Percentiles rank a stretch among this genome's conserved stretches.
Conservation (phyloP, 1,140 invertebrate species). For the Drosophila chauvacae region DNA sequence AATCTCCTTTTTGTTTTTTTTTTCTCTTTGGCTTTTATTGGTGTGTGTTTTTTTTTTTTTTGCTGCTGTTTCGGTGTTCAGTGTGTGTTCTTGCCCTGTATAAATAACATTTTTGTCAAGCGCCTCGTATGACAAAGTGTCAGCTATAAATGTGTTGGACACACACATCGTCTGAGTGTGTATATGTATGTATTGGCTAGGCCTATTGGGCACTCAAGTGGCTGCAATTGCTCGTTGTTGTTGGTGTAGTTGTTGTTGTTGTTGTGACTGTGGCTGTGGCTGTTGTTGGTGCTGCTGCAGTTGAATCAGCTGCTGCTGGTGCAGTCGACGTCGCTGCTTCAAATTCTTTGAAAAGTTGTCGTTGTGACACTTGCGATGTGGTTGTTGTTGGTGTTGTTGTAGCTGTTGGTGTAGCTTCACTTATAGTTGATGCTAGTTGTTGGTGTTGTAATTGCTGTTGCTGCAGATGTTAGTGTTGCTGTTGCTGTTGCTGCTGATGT, state of each 20-base stretch:
- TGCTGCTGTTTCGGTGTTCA: conserved; percentile 19
- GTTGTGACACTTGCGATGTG: conserved; percentile 14
- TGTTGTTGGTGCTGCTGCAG: conserved; percentile 46
- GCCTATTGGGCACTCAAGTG: conserved; percentile 75
- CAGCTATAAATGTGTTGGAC: conserved; percentile 69
- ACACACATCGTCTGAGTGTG: conserved; percentile 24
- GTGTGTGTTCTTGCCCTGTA: conserved; percentile 52
- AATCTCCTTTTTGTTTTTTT: neutral
- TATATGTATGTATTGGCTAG: conserved; percentile 27
- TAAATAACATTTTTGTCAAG: conserved; percentile 79
- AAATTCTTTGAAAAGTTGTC: conserved; percentile 43
- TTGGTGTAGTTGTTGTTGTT: conserved; percentile 27
- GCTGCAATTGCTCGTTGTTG: conserved; percentile 60
- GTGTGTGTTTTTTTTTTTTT: neutral
- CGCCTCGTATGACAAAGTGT: conserved; percentile 80
- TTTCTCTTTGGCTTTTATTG: neutral
- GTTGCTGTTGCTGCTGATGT: neutral
- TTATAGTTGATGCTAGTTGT: conserved; percentile 3
- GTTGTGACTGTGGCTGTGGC: conserved; percentile 19
- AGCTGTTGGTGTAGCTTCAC: conserved; percentile 7
- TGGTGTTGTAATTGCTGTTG: conserved; percentile 1
- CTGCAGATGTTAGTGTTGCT: neutral
- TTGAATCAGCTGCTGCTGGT: conserved; percentile 42
- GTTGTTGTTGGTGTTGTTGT: neutral
- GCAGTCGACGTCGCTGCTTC: conserved; percentile 48